These are phyloP conservation scores for Chelonus insularis DNA, from an alignment of 1,140 invertebrate genomes.

Conservation along the genomic window DNA sequence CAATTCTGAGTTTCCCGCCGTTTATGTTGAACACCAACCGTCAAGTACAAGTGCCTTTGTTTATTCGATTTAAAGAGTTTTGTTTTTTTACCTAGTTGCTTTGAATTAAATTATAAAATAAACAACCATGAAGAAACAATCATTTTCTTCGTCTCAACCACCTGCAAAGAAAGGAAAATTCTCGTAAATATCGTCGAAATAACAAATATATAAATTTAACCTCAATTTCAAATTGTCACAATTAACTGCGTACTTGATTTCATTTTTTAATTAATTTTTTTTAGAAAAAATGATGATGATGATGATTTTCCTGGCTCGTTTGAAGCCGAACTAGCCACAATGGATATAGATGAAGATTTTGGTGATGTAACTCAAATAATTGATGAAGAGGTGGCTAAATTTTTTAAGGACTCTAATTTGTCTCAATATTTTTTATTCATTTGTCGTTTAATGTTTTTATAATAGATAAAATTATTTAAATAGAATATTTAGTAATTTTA, in stretches of 20 bases:
- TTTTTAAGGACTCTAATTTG: too few species aligned
- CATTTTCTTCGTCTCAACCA: too few species aligned
- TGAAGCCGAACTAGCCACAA: constrained; percentile 65
- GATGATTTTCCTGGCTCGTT: constrained; percentile 62
- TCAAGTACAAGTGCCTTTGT: too few species aligned
- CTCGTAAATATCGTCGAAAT: too few species aligned
- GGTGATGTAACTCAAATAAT: constrained; percentile 51
- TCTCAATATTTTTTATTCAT: constrained; percentile 9
- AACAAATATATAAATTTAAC: constrained; percentile 24
- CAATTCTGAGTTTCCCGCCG: too few species aligned
- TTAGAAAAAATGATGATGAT: constrained; percentile 56
- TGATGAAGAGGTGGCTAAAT: constrained; percentile 47
- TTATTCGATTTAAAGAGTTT: too few species aligned
- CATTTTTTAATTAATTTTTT: constrained; percentile 14
- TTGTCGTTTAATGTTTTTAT: not conserved
- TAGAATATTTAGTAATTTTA: too few species aligned
- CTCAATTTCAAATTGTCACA: constrained; percentile 2
- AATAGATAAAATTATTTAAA: not conserved
- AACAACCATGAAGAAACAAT: too few species aligned
- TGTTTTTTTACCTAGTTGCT: too few species aligned
- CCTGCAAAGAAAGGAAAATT: too few species aligned
- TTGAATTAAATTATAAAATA: too few species aligned
- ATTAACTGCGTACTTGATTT: not conserved
- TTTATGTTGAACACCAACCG: too few species aligned
- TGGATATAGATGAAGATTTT: constrained; percentile 58